phyloP scores from a whole-genome alignment of 2,888 invertebrate genomes.

The Platycheirus albimanus region DNA sequence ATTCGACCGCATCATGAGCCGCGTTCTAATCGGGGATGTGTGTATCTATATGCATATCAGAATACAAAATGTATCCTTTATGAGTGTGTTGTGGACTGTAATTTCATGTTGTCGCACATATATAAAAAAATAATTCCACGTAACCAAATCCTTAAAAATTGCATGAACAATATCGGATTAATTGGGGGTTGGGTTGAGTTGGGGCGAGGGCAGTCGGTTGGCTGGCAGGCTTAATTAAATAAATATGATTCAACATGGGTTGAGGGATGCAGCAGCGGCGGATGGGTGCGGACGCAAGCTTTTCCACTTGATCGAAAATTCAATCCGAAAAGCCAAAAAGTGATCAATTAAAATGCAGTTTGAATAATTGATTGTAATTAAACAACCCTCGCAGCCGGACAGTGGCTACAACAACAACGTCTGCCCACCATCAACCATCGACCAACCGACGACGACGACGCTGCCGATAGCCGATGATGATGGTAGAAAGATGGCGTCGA shows the following conservation, averaged over 20 bases:
- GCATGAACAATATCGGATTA: constrained; percentile 71
- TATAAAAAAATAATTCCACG: constrained; percentile 23
- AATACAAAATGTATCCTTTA: too few species aligned
- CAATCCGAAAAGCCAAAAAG: constrained; percentile 80
- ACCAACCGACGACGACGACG: constrained; percentile 5
- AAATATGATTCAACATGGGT: constrained; percentile 65
- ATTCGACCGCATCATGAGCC: constrained; percentile 20
- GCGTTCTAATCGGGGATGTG: background rate
- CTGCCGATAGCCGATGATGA: constrained; percentile 18
- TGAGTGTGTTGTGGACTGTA: too few species aligned
- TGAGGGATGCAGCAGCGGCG: background rate
- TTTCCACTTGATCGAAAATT: constrained; percentile 75
- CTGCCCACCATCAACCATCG: constrained; percentile 19
- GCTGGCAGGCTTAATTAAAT: constrained; percentile 62
- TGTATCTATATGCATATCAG: background rate
- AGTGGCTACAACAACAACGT: constrained; percentile 68
- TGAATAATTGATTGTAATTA: constrained; percentile 82
- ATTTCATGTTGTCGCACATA: background rate
- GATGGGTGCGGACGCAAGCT: constrained; percentile 45
- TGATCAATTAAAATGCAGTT: constrained; percentile 82
- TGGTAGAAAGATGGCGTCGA: constrained; percentile 69
- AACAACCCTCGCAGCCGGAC: constrained; percentile 75
- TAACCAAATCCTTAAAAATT: constrained; percentile 68
- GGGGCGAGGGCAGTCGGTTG: constrained; percentile 5
- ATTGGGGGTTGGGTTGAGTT: background rate